phyloP scores from a whole-genome alignment of 64 coral and sea anemone species.

The Pachyseris speciosa region DNA sequence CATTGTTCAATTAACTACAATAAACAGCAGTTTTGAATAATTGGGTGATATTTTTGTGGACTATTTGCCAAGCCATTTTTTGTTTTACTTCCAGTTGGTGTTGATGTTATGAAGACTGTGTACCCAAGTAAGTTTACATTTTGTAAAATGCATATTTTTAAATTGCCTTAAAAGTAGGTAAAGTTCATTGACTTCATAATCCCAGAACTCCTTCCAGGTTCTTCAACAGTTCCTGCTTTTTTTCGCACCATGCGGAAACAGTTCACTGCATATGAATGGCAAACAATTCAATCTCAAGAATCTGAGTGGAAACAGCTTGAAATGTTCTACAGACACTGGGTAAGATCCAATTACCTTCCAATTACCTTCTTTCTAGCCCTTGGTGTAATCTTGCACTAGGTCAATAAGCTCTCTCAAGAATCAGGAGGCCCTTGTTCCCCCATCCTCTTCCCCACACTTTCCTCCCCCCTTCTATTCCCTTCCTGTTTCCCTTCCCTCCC shows the following conservation, averaged over 20 bases:
- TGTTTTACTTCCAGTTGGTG: constrained; percentile 79
- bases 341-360: background rate
- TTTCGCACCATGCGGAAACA: constrained; percentile 95
- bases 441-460: no score
- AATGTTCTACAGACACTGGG: constrained; percentile 99
- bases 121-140: constrained; percentile 67
- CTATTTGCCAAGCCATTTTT: background rate
- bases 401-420: no score
- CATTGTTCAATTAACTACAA: no score
- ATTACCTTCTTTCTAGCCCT: no score
- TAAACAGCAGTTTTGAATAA: no score
- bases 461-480: no score
- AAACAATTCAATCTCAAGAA: constrained; percentile 64
- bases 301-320: constrained; percentile 91
- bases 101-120: constrained; percentile 96
- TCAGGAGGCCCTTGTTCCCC: no score
- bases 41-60: no score
- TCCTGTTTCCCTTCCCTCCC: no score
- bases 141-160: background rate
- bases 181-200: background rate
- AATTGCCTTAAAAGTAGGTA: background rate
- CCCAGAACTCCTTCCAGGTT: constrained; percentile 18
- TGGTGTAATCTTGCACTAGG: no score
- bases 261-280: constrained; percentile 89
- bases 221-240: constrained; percentile 68